Percentiles rank a stretch among this genome's conserved stretches.
Evolutionary conservation across 2,797 vertebrate species (phyloP).

Genomic region (Gymnocypris eckloni): DNA sequence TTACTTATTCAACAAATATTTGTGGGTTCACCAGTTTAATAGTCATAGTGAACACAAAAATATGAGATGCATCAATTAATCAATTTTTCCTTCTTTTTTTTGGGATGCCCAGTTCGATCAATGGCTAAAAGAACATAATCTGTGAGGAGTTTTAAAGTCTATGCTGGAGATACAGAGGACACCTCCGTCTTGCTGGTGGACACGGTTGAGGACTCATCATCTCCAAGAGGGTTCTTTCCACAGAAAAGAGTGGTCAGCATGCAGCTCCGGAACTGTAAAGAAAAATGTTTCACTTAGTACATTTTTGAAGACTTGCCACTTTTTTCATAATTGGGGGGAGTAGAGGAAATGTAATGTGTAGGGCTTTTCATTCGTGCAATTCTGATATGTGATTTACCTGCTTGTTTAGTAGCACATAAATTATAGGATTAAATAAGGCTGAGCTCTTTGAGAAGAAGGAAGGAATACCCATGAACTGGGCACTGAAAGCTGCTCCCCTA

Average conservation of each 20-base stretch:
- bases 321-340: background rate
- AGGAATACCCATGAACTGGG: constrained; percentile 82
- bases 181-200: constrained; percentile 78
- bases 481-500: constrained; percentile 77
- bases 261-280: constrained; percentile 74
- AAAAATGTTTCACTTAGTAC: background rate
- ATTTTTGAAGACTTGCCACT: background rate
- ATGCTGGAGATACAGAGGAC: constrained; percentile 74
- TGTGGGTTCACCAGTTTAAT: background rate
- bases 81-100: background rate
- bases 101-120: background rate
- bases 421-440: constrained; percentile 81
- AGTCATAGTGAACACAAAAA: background rate
- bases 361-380: background rate
- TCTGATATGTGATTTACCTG: constrained; percentile 10
- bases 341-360: background rate
- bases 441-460: constrained; percentile 88
- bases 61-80: background rate
- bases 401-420: constrained; percentile 74
- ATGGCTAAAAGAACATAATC: background rate
- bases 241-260: constrained; percentile 78
- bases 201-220: constrained; percentile 70
- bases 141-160: constrained; percentile 44
- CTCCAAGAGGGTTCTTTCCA: constrained; percentile 74
- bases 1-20: background rate